phyloP scores from a whole-genome alignment of 2,888 invertebrate genomes.

The Yponomeuta sedellus region DNA sequence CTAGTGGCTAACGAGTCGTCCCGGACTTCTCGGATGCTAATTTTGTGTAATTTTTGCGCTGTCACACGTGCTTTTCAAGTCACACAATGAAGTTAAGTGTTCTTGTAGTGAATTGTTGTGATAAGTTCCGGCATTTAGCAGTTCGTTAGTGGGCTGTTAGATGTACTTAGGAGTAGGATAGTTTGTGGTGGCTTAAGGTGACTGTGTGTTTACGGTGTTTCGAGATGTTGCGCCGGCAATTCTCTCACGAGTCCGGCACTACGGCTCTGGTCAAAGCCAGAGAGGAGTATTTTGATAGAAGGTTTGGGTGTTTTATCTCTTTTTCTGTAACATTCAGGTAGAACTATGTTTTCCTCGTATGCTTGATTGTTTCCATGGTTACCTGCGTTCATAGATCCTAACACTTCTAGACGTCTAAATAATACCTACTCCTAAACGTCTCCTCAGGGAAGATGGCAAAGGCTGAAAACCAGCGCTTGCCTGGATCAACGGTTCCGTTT shows the following conservation, averaged over 20 bases:
- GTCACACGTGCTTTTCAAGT: neutral
- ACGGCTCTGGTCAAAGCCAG: slow-evolving; percentile 53
- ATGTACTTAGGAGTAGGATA: slow-evolving; percentile 12
- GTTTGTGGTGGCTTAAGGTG: slow-evolving; percentile 12
- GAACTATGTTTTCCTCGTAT: too few species aligned
- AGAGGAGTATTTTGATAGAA: slow-evolving; percentile 59
- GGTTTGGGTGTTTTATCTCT: slow-evolving; percentile 38
- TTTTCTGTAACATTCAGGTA: neutral
- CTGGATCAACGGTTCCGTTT: too few species aligned
- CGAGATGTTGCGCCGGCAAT: slow-evolving; percentile 52
- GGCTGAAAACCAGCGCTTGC: too few species aligned
- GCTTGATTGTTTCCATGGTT: too few species aligned
- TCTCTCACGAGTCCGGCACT: slow-evolving; percentile 66
- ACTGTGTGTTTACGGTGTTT: neutral
- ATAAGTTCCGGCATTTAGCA: slow-evolving; percentile 6
- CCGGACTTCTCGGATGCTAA: neutral
- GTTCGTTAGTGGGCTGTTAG: neutral
- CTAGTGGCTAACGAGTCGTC: neutral
- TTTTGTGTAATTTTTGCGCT: neutral
- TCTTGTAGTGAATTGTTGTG: neutral
- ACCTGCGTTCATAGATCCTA: too few species aligned
- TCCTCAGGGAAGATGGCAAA: too few species aligned
- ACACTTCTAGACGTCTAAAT: too few species aligned
- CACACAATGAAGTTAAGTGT: neutral
- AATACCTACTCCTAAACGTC: too few species aligned